Conservation (phyloP, 2,797 vertebrate genomes). For the Pelochelys cantorii region DNA sequence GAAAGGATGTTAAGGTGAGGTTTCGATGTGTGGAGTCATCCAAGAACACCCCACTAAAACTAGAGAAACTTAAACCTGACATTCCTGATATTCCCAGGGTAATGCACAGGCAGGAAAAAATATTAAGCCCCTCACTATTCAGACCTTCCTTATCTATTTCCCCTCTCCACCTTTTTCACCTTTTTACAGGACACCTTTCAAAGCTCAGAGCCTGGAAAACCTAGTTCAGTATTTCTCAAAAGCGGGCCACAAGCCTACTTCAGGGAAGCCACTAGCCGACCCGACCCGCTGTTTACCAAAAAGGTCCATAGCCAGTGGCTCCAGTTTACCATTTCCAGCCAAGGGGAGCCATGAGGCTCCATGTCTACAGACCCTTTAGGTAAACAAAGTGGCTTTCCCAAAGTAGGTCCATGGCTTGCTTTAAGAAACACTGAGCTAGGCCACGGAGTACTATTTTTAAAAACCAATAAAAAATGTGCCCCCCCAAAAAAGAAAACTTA, state of each 20-base stretch:
- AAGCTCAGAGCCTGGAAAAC: neutral
- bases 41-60: neutral
- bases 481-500: neutral
- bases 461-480: neutral
- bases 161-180: neutral
- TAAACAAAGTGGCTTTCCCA: too few species aligned
- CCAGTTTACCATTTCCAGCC: too few species aligned
- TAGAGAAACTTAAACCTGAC: neutral
- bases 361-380: too few species aligned
- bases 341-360: too few species aligned
- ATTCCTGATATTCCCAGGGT: neutral
- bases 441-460: neutral
- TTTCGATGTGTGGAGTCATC: constrained; percentile 1
- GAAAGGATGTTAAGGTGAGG: neutral
- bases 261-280: too few species aligned
- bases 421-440: too few species aligned
- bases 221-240: too few species aligned
- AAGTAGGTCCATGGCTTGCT: too few species aligned
- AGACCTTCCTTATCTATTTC: neutral
- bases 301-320: too few species aligned
- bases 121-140: neutral
- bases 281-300: too few species aligned
- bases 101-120: neutral
- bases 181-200: neutral
- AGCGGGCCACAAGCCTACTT: too few species aligned